Conservation (phyloP, 1,140 invertebrate genomes). For the Lethocerus indicus region DNA sequence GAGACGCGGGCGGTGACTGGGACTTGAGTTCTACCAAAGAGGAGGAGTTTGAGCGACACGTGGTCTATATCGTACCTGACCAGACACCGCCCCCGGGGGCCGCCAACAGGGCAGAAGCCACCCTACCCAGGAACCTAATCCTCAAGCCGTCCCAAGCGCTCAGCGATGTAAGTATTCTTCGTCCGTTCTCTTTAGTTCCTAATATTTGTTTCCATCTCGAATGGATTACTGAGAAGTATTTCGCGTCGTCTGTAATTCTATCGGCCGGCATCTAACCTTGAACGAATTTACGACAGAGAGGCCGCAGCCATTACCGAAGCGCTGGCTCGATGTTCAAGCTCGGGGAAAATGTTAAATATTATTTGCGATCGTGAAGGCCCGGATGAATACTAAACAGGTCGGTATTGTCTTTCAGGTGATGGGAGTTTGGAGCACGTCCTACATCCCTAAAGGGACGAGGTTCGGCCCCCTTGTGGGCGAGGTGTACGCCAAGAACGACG, state of each 20-base stretch:
- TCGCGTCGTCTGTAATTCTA: too few species aligned
- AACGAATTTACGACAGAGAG: too few species aligned
- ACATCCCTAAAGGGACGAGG: constrained; percentile 87
- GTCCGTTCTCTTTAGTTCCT: too few species aligned
- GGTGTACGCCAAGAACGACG: constrained; percentile 50
- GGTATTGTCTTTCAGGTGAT: constrained; percentile 46
- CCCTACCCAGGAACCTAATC: constrained; percentile 83
- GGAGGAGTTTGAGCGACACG: constrained; percentile 81
- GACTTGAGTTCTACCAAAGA: constrained; percentile 46
- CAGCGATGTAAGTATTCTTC: constrained; percentile 45
- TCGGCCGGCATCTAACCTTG: too few species aligned
- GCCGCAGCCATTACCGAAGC: too few species aligned
- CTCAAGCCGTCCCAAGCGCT: constrained; percentile 77
- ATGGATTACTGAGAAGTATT: too few species aligned
- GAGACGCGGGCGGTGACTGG: constrained; percentile 32
- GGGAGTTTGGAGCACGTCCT: constrained; percentile 93
- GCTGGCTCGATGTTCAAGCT: too few species aligned
- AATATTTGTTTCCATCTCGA: not conserved
- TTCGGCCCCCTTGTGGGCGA: constrained; percentile 90
- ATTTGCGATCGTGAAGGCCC: too few species aligned
- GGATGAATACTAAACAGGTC: too few species aligned
- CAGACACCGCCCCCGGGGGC: constrained; percentile 51
- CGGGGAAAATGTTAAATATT: too few species aligned
- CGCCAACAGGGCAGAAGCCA: constrained; percentile 70
- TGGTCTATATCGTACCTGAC: constrained; percentile 87